Base-by-base conservation (phyloP, 2,797 vertebrate genomes). In the Periparus ater region DNA sequence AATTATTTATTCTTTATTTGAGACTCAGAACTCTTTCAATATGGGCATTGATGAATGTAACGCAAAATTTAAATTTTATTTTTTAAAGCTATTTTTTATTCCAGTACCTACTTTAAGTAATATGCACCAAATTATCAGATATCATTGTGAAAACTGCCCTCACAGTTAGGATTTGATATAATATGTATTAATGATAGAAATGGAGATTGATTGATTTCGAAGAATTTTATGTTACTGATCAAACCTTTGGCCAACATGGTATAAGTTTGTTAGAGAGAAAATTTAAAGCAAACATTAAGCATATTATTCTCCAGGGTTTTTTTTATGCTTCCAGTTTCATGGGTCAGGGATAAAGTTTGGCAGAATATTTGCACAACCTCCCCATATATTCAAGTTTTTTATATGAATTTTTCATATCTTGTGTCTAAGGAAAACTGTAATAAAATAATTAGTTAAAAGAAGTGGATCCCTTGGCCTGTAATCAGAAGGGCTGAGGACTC, bases 21-120 rank as follows among this genome's bases (percentile, higher is more conserved):
- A 61, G 53, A 80, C 13, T 65, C 23, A 84, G 66, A 85, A 65
- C 16, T 73, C 32, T 74, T 70, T 54, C 10, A 55, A 40, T 50
- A 34, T 48, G 17, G 25, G 6, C 40, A n/a, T 32, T 79, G 19
- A 40, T 79, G 63, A 90, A 76, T 36, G 20, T 36, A 90, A 67
- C 45, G 15, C 10, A 81, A 51, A 73, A 62, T 48, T 62, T 32
- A 40, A 34, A 17, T 81, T 81, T 65, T 47, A 36, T 60, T 80
- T 93, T 85, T 90, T 71, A 45, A 53, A 80, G 19, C 29, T 58
- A 29, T 48, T 90, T 94, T 90, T 62, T 40, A 76, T 93, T 84
- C n/a, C 13, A 70, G 16, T 22, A 44, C 34, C 20, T 77, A 42
- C 27, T 72, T 88, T 48, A 89, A 71, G 5, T 57, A 17, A 14